phyloP scores from a whole-genome alignment of 1,140 invertebrate genomes.

The Leptinotarsa lineolata region DNA sequence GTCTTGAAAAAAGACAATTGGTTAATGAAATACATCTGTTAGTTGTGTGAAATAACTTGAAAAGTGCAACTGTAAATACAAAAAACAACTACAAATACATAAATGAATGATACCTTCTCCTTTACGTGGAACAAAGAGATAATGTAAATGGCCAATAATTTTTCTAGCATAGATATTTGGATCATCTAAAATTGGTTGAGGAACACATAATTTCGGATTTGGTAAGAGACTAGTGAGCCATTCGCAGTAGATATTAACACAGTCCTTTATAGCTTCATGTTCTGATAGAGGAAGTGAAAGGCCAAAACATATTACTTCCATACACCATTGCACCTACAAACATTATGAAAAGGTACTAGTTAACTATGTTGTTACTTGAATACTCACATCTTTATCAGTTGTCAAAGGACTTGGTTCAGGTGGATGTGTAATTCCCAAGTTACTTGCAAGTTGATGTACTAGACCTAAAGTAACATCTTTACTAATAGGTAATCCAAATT shows the following conservation, averaged over 20 bases:
- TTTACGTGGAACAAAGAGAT: conserved; percentile 92
- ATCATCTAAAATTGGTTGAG: conserved; percentile 83
- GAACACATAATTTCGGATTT: conserved; percentile 79
- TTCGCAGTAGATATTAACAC: conserved; percentile 95
- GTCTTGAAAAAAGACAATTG: conserved; percentile 66
- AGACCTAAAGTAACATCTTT: conserved; percentile 83
- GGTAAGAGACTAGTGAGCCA: conserved; percentile 90
- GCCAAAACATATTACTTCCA: conserved; percentile 93
- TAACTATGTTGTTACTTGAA: neutral
- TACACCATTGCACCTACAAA: conserved; percentile 78
- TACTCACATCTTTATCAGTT: conserved; percentile 74
- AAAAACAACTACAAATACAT: neutral
- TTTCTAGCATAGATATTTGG: conserved; percentile 89
- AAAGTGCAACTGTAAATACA: neutral
- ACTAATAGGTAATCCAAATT: conserved; percentile 76
- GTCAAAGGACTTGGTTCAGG: conserved; percentile 75
- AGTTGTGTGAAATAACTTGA: neutral
- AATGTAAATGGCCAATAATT: conserved; percentile 92
- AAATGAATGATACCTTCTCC: conserved; percentile 75
- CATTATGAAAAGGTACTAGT: neutral
- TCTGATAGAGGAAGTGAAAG: conserved; percentile 86
- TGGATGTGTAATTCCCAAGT: conserved; percentile 75
- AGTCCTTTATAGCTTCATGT: conserved; percentile 93
- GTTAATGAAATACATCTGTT: conserved; percentile 14
- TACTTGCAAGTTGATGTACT: conserved; percentile 78